Evolutionary conservation across 2,113 vertebrate species (phyloP), one percentile per base, ranked within the genome.

Genomic region (Blennius ocellaris): DNA sequence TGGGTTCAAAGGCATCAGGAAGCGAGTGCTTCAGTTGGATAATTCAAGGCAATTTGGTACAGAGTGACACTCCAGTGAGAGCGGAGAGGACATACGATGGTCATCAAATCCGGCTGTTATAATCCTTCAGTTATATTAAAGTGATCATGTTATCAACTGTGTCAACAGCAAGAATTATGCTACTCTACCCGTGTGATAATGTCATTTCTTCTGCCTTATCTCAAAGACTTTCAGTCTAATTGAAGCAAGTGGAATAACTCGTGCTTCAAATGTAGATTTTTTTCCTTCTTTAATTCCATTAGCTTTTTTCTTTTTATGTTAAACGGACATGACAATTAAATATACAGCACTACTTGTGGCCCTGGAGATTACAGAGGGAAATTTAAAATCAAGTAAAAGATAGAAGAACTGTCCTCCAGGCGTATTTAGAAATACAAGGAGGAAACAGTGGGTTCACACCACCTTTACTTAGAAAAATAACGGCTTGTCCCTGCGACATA

Each of bases 151-250:
- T 76, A 88, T 89, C 82, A 69, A 50, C 68, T 47, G 74, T 67
- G 63, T 87, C 78, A 84, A 86, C 80, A 80, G 68, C 58, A 40
- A 56, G 69, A 69, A 76, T 51, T 48, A 67, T 69, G 39, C 60
- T 5, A 48, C 71, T 78, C 63, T 58, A 59, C 58, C 58, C 47
- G 15, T 41, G 69, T 50, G 73, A 53, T 73, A 75, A 73, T 78
- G 66, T 59, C 6, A 81, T 86, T 82, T 81, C 76, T 81, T 64
- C 45, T 2, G n/a, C 75, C 78, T 81, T 78, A 83, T 85, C 79
- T 75, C 44, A 16, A 11, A 58, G 17, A 63, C 76, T 69, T 71
- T 86, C 53, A 79, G 66, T 82, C 69, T 76, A 80, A 84, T 73
- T 81, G 73, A 81, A 81, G 74, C 40, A n/a, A 45, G 38, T 48